Evolutionary conservation across 2,888 invertebrate species (phyloP).

Genomic region (Brachypterus glaber): DNA sequence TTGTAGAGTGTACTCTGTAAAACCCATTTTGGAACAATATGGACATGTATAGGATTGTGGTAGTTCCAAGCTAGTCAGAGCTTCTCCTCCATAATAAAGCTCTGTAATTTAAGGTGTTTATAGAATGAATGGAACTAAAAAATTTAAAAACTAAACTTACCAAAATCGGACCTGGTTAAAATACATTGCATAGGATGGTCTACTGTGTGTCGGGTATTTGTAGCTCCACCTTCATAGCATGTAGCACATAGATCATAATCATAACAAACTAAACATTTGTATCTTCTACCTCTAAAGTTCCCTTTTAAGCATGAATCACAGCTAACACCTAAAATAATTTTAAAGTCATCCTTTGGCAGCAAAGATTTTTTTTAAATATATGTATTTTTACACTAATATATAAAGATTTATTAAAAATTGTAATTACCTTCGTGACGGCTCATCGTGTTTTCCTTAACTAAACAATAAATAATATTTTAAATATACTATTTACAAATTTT

Average conservation of each 20-base stretch:
- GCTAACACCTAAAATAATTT: constrained; percentile 93
- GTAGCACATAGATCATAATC: constrained; percentile 98
- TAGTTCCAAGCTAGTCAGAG: constrained; percentile 78
- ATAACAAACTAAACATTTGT: constrained; percentile 98
- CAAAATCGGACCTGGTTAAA: constrained; percentile 92
- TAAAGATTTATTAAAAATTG: no score
- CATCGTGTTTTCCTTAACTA: no score
- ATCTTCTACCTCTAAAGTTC: constrained; percentile 94
- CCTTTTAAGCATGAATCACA: constrained; percentile 98
- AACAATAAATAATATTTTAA: no score
- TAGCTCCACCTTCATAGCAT: constrained; percentile 89
- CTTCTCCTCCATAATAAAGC: constrained; percentile 92
- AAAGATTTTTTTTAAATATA: no score
- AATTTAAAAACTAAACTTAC: constrained; percentile 42
- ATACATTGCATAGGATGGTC: constrained; percentile 99
- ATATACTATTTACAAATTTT: no score
- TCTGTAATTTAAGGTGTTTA: constrained; percentile 45
- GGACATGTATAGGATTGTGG: constrained; percentile 97
- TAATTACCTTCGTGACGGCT: no score
- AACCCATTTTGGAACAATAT: constrained; percentile 93
- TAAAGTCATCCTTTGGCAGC: no score
- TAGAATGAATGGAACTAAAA: neutral
- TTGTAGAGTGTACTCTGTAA: constrained; percentile 83
- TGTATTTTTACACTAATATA: no score
- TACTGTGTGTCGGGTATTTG: constrained; percentile 83